Conservation (phyloP, 1,140 invertebrate genomes). For the Caenorhabditis latens region DNA sequence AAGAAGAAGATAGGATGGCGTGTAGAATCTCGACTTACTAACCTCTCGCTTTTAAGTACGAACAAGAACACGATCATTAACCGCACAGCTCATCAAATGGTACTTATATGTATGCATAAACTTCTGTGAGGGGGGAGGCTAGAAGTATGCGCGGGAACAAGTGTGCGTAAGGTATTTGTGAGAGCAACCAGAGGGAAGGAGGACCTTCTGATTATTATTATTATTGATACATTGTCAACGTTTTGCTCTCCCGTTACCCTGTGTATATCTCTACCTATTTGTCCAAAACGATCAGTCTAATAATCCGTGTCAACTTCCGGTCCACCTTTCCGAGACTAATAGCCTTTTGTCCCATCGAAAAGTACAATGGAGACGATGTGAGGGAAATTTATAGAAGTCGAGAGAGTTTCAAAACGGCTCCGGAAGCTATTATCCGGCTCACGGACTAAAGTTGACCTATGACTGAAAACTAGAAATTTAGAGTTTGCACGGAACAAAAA, state of each 20-base stretch:
- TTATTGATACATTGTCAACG: constrained; percentile 52
- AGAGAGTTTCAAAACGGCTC: constrained; percentile 42
- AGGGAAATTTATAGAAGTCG: background rate
- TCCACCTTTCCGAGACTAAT: constrained; percentile 38
- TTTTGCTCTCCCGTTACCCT: background rate
- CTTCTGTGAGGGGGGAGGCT: background rate
- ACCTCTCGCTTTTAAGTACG: constrained; percentile 8
- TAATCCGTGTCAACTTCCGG: constrained; percentile 55
- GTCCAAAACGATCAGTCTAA: constrained; percentile 47
- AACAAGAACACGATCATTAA: constrained; percentile 48
- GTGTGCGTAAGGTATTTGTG: constrained; percentile 53
- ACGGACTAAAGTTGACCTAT: constrained; percentile 31
- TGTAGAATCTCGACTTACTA: constrained; percentile 41
- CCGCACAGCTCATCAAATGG: constrained; percentile 23
- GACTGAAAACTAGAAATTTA: background rate
- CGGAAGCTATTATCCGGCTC: constrained; percentile 55
- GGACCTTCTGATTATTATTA: constrained; percentile 40
- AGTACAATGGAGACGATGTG: constrained; percentile 35
- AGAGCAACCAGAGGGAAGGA: background rate
- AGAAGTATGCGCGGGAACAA: constrained; percentile 49
- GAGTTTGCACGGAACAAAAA: background rate
- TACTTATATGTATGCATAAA: constrained; percentile 55
- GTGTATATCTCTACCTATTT: constrained; percentile 18
- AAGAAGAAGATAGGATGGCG: constrained; percentile 5
- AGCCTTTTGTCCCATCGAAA: constrained; percentile 35